Evolutionary conservation across 1,140 invertebrate genomes (phyloP), one percentile per base, ranked within the genome.

Genomic region (Pseudomyrmex sp.): DNA sequence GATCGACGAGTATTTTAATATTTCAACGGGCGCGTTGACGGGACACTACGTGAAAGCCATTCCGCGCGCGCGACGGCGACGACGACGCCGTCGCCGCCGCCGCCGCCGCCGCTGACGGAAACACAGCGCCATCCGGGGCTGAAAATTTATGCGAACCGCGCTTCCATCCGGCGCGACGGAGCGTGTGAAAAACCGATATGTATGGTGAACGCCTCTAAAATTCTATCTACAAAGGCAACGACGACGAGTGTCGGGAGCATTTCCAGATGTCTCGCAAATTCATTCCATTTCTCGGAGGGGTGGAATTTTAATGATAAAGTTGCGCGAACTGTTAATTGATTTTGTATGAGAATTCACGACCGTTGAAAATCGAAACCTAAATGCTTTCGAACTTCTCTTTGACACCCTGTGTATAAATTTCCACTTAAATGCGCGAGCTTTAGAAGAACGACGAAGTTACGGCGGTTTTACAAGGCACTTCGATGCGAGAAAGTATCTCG

Each of bases 1-100:
- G 70, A 75, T 74, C 79, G 69, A 75, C 69, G 79, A 75, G 61
- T 82, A 73, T 75, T 82, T 82, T 82, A 82, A 82, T 82, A 82
- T 82, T 75, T 75, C 79, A 82, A 75, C 54, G 48, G 26, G 12
- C 48, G 56, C 68, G 79, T 82, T 75, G 79, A 75, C 79, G 54
- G 72, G 52, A 13, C 8, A 12, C 54, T 77, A 69, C 63, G 59
- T 77, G 73, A 79, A 66, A 79, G 62, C 63, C 63, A 58, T 79
- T 79, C 48, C 20, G 26, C 26, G n/a, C 46, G 20, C 52, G 2
- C 26, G 26, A 20, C 20, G 0, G 0, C 20, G 20, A 23, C 26
- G 35, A 35, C 35, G 56, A 80, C 26, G 69, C n/a, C 18, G 18
- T 18, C 26, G 69, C n/a, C 35, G 65, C 44, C 35, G 65, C 44